phyloP scores from a whole-genome alignment of 2,797 vertebrate genomes.

The Eulemur coronatus region DNA sequence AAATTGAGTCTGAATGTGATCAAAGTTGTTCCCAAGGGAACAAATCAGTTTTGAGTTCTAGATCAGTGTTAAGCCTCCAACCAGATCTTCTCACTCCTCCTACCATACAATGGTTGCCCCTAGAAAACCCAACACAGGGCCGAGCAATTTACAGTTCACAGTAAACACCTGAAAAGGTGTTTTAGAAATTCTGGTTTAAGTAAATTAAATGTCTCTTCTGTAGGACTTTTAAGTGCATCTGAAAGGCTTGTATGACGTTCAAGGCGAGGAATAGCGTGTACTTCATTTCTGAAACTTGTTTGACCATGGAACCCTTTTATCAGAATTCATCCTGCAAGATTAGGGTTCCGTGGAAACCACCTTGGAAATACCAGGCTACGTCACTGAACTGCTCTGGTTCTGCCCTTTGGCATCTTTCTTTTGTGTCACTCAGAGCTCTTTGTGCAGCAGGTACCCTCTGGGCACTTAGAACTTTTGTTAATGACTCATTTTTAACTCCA shows the following conservation, averaged over 20 bases:
- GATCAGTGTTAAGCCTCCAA: background rate
- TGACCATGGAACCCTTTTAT: background rate
- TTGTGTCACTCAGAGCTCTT: background rate
- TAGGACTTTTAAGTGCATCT: background rate
- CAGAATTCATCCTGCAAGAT: background rate
- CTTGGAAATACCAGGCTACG: background rate
- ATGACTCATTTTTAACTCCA: slow-evolving; percentile 43
- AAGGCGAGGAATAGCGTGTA: background rate
- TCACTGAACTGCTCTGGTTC: background rate
- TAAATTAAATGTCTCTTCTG: background rate
- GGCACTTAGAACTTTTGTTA: background rate
- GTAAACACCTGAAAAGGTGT: background rate
- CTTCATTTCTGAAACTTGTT: slow-evolving; percentile 3
- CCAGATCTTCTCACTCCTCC: background rate
- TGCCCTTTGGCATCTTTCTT: slow-evolving; percentile 4
- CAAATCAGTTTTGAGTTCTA: slow-evolving; percentile 1
- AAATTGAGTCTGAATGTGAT: background rate
- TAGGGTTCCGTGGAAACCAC: background rate
- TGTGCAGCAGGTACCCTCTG: background rate
- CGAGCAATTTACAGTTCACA: background rate
- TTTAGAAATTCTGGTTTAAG: slow-evolving; percentile 4
- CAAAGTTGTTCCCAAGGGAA: background rate
- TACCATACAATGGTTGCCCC: no score
- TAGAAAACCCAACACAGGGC: background rate
- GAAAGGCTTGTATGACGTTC: background rate